phyloP scores from a whole-genome alignment of 64 coral and sea anemone species.

The Orbicella faveolata region DNA sequence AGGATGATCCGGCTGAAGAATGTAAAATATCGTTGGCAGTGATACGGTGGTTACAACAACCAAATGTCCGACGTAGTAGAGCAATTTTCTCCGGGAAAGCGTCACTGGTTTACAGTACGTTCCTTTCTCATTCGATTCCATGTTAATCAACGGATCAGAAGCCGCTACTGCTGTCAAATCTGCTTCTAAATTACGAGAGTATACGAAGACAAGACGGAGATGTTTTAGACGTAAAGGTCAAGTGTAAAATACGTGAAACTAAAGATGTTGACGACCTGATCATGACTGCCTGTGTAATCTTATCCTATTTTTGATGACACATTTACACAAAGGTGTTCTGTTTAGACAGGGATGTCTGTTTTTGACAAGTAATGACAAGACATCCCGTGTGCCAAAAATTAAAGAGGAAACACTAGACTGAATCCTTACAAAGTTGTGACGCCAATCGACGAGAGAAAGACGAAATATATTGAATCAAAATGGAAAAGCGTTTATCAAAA shows the following conservation, averaged over 20 bases:
- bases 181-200: background rate
- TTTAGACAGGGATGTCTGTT: background rate
- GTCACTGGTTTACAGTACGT: background rate
- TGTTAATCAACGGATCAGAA: background rate
- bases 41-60: background rate
- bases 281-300: conserved; percentile 14
- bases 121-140: background rate
- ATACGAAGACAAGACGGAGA: background rate
- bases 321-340: conserved; percentile 11
- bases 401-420: background rate
- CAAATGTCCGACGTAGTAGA: background rate
- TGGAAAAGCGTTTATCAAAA: no score
- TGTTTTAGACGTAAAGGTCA: background rate
- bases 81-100: background rate
- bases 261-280: background rate
- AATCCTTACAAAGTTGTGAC: background rate
- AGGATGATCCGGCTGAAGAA: conserved; percentile 24
- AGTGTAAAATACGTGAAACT: background rate
- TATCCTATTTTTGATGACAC: background rate
- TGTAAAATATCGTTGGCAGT: conserved; percentile 17
- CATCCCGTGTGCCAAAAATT: background rate
- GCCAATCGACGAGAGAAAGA: background rate
- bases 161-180: background rate
- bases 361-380: background rate
- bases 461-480: background rate